Evolutionary conservation across 1,140 invertebrate genomes (phyloP).

Genomic region (Drosophila watanabei): DNA sequence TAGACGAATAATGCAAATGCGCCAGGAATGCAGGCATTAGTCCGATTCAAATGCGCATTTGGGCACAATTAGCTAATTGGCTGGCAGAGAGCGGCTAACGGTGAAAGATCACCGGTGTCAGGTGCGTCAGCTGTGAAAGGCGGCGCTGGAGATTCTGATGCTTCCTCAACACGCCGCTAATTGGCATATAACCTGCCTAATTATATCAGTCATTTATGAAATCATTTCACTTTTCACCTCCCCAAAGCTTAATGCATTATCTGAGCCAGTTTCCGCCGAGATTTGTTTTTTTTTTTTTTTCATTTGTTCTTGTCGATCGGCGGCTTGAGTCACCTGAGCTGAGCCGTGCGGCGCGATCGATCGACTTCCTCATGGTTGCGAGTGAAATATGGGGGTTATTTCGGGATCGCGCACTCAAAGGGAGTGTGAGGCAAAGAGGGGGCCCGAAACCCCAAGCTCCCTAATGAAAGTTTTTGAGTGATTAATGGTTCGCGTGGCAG

Average conservation of each 20-base stretch:
- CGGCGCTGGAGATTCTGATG: conserved; percentile 51
- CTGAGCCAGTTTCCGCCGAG: conserved; percentile 42
- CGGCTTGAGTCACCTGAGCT: conserved; percentile 42
- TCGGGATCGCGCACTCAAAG: conserved; percentile 9
- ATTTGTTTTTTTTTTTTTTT: neutral
- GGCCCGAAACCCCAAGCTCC: conserved; percentile 11
- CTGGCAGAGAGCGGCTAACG: conserved; percentile 47
- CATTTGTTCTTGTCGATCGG: conserved; percentile 43
- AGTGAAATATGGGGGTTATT: conserved; percentile 47
- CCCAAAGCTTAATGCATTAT: conserved; percentile 26
- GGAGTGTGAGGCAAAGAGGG: conserved; percentile 6
- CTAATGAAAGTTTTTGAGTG: conserved; percentile 33
- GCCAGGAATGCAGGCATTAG: conserved; percentile 55
- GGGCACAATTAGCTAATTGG: conserved; percentile 80
- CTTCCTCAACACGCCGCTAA: conserved; percentile 76
- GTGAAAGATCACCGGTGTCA: conserved; percentile 37
- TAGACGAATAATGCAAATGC: conserved; percentile 50
- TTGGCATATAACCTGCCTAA: conserved; percentile 78
- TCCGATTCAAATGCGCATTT: conserved; percentile 71
- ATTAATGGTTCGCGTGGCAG: conserved; percentile 46
- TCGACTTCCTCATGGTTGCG: conserved; percentile 46
- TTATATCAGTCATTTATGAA: conserved; percentile 67
- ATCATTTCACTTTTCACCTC: conserved; percentile 62
- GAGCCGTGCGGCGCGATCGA: conserved; percentile 35
- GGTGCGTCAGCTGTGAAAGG: conserved; percentile 62